Conservation (phyloP, 1,140 invertebrate genomes). For the Papilio dardanus region DNA sequence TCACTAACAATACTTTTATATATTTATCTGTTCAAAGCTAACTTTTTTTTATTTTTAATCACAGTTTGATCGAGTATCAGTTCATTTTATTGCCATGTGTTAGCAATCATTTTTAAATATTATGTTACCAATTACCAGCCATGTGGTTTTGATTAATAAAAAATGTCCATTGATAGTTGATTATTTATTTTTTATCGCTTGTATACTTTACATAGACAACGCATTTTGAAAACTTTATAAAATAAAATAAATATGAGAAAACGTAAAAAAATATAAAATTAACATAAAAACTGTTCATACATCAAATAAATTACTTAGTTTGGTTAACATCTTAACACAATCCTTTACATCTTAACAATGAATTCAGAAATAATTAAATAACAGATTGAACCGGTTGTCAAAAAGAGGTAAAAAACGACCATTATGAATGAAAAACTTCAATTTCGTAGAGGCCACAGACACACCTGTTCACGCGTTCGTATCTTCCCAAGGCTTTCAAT, state of each 20-base stretch:
- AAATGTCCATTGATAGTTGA: background rate
- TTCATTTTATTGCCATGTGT: background rate
- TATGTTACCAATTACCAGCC: background rate
- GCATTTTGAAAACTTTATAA: too few relatives aligned
- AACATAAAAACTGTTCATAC: too few relatives aligned
- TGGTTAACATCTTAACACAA: background rate
- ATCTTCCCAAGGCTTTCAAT: slow-evolving; percentile 31
- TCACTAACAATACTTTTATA: background rate
- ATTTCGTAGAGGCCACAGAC: background rate
- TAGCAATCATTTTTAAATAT: background rate
- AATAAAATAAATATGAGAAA: too few relatives aligned
- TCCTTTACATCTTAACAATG: background rate
- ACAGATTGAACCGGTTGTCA: background rate
- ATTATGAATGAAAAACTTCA: background rate
- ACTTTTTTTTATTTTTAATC: too few relatives aligned
- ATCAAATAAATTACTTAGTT: background rate
- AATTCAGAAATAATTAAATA: background rate
- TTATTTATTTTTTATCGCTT: background rate
- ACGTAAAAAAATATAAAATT: too few relatives aligned
- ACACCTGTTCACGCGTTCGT: background rate
- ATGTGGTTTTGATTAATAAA: background rate
- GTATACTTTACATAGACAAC: too few relatives aligned
- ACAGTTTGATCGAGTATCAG: background rate
- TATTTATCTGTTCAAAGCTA: background rate
- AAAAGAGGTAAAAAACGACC: background rate